Conservation (phyloP, 1,140 invertebrate genomes). For the Bombus confusus region DNA sequence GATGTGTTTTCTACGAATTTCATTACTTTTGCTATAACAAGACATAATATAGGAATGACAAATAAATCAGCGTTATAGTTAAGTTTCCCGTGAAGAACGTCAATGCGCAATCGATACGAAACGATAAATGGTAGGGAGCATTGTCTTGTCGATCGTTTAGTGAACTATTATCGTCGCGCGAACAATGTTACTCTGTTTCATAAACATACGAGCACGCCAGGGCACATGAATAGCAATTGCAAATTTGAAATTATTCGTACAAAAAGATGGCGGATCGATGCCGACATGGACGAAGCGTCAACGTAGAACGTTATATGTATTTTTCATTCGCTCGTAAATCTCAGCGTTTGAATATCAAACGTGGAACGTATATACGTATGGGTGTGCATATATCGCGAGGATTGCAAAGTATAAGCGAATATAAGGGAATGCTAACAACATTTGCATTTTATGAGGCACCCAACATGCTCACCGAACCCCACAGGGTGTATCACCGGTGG, state of each 20-base stretch:
- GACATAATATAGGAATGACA: background rate
- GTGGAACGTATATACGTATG: conserved; percentile 28
- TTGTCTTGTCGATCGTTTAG: background rate
- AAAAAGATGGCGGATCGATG: conserved; percentile 36
- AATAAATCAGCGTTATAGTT: background rate
- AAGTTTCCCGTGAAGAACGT: too few relatives aligned
- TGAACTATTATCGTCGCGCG: too few relatives aligned
- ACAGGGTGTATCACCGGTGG: conserved; percentile 24
- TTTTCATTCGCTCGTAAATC: conserved; percentile 63
- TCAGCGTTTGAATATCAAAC: conserved; percentile 65
- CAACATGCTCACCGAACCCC: conserved; percentile 37
- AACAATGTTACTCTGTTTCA: background rate
- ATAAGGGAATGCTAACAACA: conserved; percentile 65
- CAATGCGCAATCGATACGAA: too few relatives aligned
- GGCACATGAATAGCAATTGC: conserved; percentile 38
- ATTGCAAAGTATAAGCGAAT: conserved; percentile 55
- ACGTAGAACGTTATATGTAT: conserved; percentile 49
- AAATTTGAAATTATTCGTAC: conserved; percentile 39
- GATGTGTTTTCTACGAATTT: conserved; percentile 26
- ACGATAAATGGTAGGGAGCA: background rate
- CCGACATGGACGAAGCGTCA: conserved; percentile 29
- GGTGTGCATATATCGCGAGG: conserved; percentile 55
- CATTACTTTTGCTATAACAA: background rate
- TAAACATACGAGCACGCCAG: background rate
- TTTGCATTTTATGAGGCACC: conserved; percentile 68